phyloP scores from a whole-genome alignment of 2,113 vertebrate genomes.

The Nanger granti region DNA sequence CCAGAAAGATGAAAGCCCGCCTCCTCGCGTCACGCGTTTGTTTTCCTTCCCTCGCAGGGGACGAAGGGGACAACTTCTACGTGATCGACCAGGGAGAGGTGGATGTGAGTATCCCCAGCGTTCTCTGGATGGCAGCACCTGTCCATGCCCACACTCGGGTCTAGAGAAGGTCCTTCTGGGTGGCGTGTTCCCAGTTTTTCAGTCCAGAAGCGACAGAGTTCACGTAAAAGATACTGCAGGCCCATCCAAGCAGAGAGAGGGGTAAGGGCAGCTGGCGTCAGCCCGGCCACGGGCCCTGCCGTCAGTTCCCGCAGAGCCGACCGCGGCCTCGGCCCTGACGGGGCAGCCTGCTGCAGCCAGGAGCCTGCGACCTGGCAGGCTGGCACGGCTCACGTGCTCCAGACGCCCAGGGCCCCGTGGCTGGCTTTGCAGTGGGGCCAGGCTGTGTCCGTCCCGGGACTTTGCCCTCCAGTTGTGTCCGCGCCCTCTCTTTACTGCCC shows the following conservation, averaged over 20 bases:
- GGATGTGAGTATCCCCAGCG: slow-evolving; percentile 84
- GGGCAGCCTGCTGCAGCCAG: neutral
- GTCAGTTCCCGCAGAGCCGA: neutral
- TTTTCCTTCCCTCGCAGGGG: slow-evolving; percentile 79
- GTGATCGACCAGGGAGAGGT: slow-evolving; percentile 98
- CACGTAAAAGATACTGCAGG: accelerated
- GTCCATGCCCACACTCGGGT: accelerated
- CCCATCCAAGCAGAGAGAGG: accelerated
- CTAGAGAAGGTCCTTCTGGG: neutral
- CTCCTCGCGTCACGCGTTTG: accelerated
- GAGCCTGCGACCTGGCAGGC: neutral
- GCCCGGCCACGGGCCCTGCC: neutral
- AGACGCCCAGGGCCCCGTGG: accelerated
- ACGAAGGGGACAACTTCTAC: slow-evolving; percentile 99
- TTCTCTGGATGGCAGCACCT: accelerated
- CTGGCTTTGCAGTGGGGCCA: neutral
- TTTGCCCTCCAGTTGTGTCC: accelerated
- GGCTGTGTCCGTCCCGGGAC: neutral
- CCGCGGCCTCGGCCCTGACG: accelerated
- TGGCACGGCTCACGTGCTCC: accelerated
- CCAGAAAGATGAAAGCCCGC: too few relatives aligned
- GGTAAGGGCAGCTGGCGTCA: accelerated
- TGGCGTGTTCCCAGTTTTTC: neutral
- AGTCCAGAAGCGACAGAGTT: neutral
- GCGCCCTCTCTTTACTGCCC: neutral